These are phyloP conservation scores for Corythoichthys intestinalis DNA, from an alignment of 2,113 vertebrate genomes.

Conservation along the genomic window DNA sequence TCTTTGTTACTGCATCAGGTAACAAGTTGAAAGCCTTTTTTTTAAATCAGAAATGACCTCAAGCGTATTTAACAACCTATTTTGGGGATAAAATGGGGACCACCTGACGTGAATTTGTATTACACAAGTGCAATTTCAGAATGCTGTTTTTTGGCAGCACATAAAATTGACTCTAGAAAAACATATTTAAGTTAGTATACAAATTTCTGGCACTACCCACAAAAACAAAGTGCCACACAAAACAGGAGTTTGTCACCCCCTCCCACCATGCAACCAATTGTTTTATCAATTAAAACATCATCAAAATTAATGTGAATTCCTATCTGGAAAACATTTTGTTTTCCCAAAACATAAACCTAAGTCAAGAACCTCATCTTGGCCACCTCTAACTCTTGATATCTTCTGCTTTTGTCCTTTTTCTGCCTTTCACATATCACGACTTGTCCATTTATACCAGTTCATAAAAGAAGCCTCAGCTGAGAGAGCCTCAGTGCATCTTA, in stretches of 20 bases:
- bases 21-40: neutral
- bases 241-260: too few relatives aligned
- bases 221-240: too few relatives aligned
- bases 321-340: slow-evolving; percentile 15
- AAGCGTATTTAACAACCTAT: neutral
- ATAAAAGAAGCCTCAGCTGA: slow-evolving; percentile 63
- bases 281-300: too few relatives aligned
- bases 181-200: too few relatives aligned
- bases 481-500: slow-evolving; percentile 62
- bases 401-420: slow-evolving; percentile 46
- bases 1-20: neutral
- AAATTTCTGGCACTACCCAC: too few relatives aligned
- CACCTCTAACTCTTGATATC: slow-evolving; percentile 35
- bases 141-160: too few relatives aligned
- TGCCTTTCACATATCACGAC: slow-evolving; percentile 59
- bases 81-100: too few relatives aligned
- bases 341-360: slow-evolving; percentile 41
- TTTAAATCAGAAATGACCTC: neutral
- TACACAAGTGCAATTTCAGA: too few relatives aligned
- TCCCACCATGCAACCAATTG: too few relatives aligned
- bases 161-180: too few relatives aligned
- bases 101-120: too few relatives aligned
- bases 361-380: slow-evolving; percentile 28
- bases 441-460: slow-evolving; percentile 72
- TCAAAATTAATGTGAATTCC: neutral